Evolutionary conservation across 2,888 invertebrate species (phyloP), one percentile per base, ranked within the genome.

Genomic region (Andrena dorsata): DNA sequence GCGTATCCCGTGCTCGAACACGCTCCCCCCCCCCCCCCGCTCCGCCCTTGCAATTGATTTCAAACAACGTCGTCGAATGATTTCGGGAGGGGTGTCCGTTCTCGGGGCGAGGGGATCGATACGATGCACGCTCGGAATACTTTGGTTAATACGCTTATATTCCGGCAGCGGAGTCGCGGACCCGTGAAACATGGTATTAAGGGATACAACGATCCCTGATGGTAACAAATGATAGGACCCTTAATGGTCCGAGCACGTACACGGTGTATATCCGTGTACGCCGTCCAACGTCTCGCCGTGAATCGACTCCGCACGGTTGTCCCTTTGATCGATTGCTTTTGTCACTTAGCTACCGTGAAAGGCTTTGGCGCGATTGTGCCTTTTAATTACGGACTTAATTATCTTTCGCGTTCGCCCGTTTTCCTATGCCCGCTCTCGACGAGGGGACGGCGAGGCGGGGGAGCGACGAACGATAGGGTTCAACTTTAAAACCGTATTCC

Each of bases 261-360:
- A 82, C 78, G 73, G 51, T 74, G 77, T 76, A 76, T 77, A 65
- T 79, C 51, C 79, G 32, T 74, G 68, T 76, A 68, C 80, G 56
- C 56, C 56, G 77, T 75, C 61, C 78, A 83, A 77, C 75, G 82
- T 90, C 87, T 88, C 79, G 80, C 72, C 86, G 73, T 80, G 88
- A 89, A 83, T 84, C 85, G 86, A 84, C 83, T 86, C 86, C 75
- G 56, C 56, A 86, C 84, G 83, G 70, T 87, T 86, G 88, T 88
- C 90, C 89, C 89, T 92, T 92, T 93, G 93, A 94, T 93, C 91
- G 92, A 93, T 93, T 89, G 90, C 92, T 92, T 93, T 92, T 93
- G 92, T 93, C 92, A 92, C 92, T 93, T 91, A 90, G 90, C 87
- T 83, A 86, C 87, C 85, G 85, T 90, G 90, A 90, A 88, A 88